Conservation (phyloP, 2,797 vertebrate genomes). For the Sebastolobus altivelis region DNA sequence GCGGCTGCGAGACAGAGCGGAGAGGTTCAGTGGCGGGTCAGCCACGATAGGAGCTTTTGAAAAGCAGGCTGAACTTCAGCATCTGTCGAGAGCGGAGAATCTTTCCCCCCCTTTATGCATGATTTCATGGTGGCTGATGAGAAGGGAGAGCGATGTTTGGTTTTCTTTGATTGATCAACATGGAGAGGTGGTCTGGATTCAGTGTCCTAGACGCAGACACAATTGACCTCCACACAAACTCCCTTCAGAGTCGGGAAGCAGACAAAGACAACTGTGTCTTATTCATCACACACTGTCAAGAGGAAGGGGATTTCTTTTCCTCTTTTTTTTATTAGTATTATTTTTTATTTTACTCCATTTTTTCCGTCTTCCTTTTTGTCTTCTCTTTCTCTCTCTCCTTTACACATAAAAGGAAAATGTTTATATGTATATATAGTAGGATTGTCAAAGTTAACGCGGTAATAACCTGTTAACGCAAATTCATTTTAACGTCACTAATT, state of each 20-base stretch:
- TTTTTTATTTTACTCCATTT: conserved; percentile 1
- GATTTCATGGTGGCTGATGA: conserved; percentile 66
- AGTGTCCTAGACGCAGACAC: conserved; percentile 26
- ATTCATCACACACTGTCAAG: not conserved
- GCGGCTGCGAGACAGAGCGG: conserved; percentile 48
- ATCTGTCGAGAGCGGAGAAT: conserved; percentile 41
- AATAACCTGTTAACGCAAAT: not conserved
- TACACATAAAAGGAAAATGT: not conserved
- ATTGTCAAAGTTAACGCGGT: not conserved
- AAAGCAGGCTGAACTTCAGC: conserved; percentile 56
- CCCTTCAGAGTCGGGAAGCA: conserved; percentile 6
- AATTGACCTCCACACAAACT: conserved; percentile 43
- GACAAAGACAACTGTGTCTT: conserved; percentile 24
- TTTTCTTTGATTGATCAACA: conserved; percentile 73
- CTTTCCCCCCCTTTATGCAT: conserved; percentile 20
- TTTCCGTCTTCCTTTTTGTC: not conserved
- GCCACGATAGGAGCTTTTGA: conserved; percentile 54
- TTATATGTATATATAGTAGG: not conserved
- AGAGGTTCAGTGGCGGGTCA: conserved; percentile 79
- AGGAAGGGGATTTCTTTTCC: not conserved
- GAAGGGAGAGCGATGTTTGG: conserved; percentile 54
- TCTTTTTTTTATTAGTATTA: not conserved
- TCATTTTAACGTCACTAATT: rapidly evolving
- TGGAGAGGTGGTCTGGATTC: conserved; percentile 47
- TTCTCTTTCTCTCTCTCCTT: not conserved